phyloP scores from a whole-genome alignment of 2,888 invertebrate genomes.

The Eilema griseolum region DNA sequence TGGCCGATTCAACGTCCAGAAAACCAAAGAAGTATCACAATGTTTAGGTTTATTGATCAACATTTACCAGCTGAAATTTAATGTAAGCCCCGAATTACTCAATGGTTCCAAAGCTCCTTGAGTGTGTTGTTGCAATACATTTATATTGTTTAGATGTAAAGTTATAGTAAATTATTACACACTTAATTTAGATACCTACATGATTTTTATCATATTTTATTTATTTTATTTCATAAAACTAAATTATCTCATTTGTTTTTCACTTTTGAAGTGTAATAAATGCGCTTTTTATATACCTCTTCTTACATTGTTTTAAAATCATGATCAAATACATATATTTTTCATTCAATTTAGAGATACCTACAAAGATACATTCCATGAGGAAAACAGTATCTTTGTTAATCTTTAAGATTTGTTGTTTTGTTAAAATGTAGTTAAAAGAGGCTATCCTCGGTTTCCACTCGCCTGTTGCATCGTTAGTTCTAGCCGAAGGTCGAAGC shows the following conservation, averaged over 20 bases:
- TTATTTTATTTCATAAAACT: constrained; percentile 80
- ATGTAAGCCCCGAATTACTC: constrained; percentile 73
- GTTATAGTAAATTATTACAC: constrained; percentile 86
- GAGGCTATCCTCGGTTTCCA: constrained; percentile 85
- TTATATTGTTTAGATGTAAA: constrained; percentile 84
- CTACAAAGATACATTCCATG: constrained; percentile 80
- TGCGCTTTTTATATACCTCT: constrained; percentile 84
- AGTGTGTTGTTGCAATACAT: constrained; percentile 85
- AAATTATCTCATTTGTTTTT: constrained; percentile 77
- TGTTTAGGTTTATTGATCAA: constrained; percentile 77
- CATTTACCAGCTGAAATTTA: constrained; percentile 76
- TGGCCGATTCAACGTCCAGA: constrained; percentile 68
- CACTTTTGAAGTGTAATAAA: constrained; percentile 83
- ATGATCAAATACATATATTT: constrained; percentile 83
- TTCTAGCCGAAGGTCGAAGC: constrained; percentile 62
- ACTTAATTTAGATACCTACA: constrained; percentile 78
- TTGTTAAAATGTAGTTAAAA: constrained; percentile 76
- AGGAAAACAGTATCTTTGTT: constrained; percentile 80
- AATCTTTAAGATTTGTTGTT: constrained; percentile 75
- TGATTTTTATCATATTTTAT: constrained; percentile 82
- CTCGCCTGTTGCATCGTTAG: constrained; percentile 78
- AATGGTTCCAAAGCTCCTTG: constrained; percentile 85
- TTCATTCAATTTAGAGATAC: constrained; percentile 74
- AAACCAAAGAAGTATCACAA: constrained; percentile 86
- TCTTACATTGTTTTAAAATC: constrained; percentile 82